A percentile compares a stretch with the other conserved stretches of the same genome.
These are phyloP conservation scores for Protonibea diacanthus DNA, from an alignment of 2,797 vertebrate species.

Conservation along the genomic window DNA sequence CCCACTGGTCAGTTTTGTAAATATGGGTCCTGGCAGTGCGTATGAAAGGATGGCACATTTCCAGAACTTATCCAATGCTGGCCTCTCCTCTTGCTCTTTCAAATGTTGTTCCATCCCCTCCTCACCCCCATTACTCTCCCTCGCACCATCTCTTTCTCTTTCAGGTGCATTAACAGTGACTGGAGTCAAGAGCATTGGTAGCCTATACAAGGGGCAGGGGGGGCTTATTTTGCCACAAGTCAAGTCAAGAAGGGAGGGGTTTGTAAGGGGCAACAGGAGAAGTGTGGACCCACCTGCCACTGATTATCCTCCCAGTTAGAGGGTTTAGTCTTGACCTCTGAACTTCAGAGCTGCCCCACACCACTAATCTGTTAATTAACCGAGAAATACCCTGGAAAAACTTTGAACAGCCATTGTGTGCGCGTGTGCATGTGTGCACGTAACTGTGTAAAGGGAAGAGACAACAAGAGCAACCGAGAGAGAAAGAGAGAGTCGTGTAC, in stretches of 20 bases:
- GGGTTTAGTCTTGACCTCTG: constrained; percentile 88
- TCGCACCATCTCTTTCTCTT: constrained; percentile 36
- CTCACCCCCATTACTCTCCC: constrained; percentile 26
- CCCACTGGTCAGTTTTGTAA: constrained; percentile 84
- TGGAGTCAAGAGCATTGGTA: constrained; percentile 66
- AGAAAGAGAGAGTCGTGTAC: constrained; percentile 20
- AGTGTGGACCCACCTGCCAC: constrained; percentile 88
- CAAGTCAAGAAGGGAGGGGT: constrained; percentile 73
- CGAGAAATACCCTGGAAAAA: constrained; percentile 85
- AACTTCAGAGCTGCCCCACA: constrained; percentile 88
- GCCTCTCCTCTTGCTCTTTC: constrained; percentile 63
- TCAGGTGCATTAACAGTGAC: constrained; percentile 62
- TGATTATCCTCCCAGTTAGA: constrained; percentile 83
- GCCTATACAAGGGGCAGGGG: constrained; percentile 6
- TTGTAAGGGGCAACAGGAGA: constrained; percentile 80
- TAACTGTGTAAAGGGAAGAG: constrained; percentile 68
- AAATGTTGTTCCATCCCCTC: constrained; percentile 37
- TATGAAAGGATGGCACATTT: constrained; percentile 79
- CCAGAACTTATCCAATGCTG: constrained; percentile 77
- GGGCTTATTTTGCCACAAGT: constrained; percentile 78
- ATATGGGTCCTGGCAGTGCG: constrained; percentile 73
- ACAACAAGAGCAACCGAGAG: constrained; percentile 53
- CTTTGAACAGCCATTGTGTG: constrained; percentile 75
- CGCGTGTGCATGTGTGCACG: constrained; percentile 58
- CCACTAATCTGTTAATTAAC: constrained; percentile 92